phyloP scores from a whole-genome alignment of 2,797 vertebrate genomes.

The Bradypodion ventrale region DNA sequence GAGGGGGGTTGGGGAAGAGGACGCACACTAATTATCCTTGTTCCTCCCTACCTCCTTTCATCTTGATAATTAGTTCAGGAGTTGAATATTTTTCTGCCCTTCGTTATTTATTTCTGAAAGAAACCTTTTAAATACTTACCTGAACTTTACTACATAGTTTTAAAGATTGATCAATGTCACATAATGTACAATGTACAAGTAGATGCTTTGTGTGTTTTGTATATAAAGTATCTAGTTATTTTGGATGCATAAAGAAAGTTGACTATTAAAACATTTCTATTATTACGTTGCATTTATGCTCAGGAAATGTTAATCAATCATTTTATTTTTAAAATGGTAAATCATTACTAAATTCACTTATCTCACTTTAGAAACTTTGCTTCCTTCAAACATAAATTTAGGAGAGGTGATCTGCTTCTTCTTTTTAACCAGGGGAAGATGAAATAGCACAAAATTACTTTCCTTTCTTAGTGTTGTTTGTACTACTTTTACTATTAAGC shows the following conservation, averaged over 20 bases:
- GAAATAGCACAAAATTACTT: slow-evolving; percentile 24
- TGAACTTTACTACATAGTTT: slow-evolving; percentile 65
- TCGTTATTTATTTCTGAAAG: slow-evolving; percentile 66
- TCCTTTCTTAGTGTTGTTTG: slow-evolving; percentile 12
- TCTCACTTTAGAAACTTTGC: slow-evolving; percentile 29
- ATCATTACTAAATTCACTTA: slow-evolving; percentile 50
- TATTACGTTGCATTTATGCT: slow-evolving; percentile 51
- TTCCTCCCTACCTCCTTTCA: slow-evolving; percentile 67
- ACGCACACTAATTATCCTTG: slow-evolving; percentile 80
- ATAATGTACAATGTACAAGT: slow-evolving; percentile 42
- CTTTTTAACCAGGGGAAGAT: slow-evolving; percentile 13
- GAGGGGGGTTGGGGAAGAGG: slow-evolving; percentile 75
- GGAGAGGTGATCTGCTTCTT: too few relatives aligned
- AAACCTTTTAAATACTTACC: slow-evolving; percentile 53
- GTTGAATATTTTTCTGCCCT: slow-evolving; percentile 75
- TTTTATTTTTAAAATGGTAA: slow-evolving; percentile 30
- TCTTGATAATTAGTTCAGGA: slow-evolving; percentile 79
- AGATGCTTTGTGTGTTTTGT: slow-evolving; percentile 53
- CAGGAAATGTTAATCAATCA: slow-evolving; percentile 34
- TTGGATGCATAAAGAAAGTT: slow-evolving; percentile 38
- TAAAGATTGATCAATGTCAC: slow-evolving; percentile 49
- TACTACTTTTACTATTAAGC: slow-evolving; percentile 5
- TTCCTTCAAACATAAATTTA: too few relatives aligned
- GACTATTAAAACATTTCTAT: background rate
- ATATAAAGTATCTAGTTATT: background rate